Evolutionary conservation across 2,797 vertebrate genomes (phyloP), one percentile per base, ranked within the genome.

Genomic region (Philypnodon macrostomus): DNA sequence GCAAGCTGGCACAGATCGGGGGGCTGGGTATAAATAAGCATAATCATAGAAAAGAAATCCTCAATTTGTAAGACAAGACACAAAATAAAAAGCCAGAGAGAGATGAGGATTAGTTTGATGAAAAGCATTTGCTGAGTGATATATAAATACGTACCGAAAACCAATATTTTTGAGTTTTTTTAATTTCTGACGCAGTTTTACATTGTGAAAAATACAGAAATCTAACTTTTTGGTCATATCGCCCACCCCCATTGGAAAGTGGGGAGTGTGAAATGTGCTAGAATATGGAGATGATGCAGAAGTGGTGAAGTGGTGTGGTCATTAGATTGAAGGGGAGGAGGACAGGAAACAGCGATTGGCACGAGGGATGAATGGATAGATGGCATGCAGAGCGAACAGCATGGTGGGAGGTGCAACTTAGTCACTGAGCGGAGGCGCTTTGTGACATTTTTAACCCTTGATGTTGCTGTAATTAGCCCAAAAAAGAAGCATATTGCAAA

Each of bases 371-470:
- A 60, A 70, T 71, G 73, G 65, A 58, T 75, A 37, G 70, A 74
- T 59, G 58, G 55, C 75, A 30, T 67, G 75, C 71, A 63, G 77
- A 75, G 81, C 73, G 78, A 78, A 75, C 79, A 85, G 81, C 76
- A 81, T 85, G 83, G 76, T 80, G 81, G 84, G 81, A 82, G 83
- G 83, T 75, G 79, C 76, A 72, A 58, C 60, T 60, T 68, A 79
- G 77, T 73, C 68, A 56, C 67, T 38, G 73, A 56, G 66, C 39
- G 38, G 51, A 39, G 70, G 64, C 27, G 14, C 39, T 3, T 59
- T 68, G 71, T 72, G 73, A 78, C 70, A 81, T 79, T 74, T 79
- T 81, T 80, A 84, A 80, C 75, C 72, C 79, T 76, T 45, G 41
- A 40, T 51, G 64, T 65, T 55, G 63, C 58, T 19, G 52, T 51